Conservation (phyloP, 2,113 vertebrate species). For the Phoxinus phoxinus region DNA sequence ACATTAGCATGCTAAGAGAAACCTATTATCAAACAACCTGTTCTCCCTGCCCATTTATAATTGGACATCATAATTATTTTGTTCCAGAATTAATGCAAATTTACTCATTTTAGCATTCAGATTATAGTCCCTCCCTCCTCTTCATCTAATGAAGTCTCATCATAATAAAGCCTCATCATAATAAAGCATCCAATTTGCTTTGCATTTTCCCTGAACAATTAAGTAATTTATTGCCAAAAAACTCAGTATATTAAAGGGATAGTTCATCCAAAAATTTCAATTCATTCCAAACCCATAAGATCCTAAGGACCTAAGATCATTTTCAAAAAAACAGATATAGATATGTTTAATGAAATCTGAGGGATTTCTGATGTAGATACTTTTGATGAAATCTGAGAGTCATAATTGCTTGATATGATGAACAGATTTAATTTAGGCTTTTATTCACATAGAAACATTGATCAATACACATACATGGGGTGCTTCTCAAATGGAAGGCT, state of each 20-base stretch:
- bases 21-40: neutral
- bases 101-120: neutral
- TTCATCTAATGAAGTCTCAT: constrained; percentile 10
- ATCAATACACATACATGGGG: too few species aligned
- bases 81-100: neutral
- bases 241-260: constrained; percentile 36
- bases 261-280: neutral
- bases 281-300: too few species aligned
- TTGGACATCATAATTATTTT: constrained; percentile 5
- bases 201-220: neutral
- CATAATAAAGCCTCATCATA: neutral
- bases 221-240: constrained; percentile 56
- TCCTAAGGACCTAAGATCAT: too few species aligned
- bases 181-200: neutral
- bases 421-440: neutral
- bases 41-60: neutral
- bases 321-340: too few species aligned
- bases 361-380: neutral
- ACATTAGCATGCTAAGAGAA: neutral
- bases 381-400: too few species aligned
- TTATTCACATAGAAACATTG: too few species aligned
- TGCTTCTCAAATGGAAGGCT: too few species aligned
- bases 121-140: neutral
- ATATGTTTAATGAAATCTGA: too few species aligned
- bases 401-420: neutral